Evolutionary conservation across 1,140 invertebrate species (phyloP).

Genomic region (Triops cancriformis): DNA sequence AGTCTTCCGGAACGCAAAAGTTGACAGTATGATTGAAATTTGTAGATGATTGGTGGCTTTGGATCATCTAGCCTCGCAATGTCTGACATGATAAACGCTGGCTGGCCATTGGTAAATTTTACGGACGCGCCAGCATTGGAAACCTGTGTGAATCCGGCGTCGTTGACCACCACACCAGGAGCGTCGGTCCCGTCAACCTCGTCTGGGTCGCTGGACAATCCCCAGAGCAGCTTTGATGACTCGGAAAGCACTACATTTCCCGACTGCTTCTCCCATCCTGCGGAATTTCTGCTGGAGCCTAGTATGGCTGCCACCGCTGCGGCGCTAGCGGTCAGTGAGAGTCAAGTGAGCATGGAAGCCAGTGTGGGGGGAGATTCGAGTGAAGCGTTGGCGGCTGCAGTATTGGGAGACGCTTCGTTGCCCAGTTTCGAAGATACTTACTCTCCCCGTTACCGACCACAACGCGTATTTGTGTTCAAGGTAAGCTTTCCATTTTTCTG

Average conservation of each 20-base stretch:
- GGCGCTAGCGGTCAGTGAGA: background rate
- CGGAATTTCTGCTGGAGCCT: slow-evolving; percentile 21
- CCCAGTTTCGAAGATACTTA: slow-evolving; percentile 29
- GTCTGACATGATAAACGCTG: background rate
- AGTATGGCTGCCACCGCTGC: background rate
- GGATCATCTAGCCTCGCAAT: background rate
- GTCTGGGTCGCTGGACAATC: slow-evolving; percentile 14
- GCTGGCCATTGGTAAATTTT: background rate
- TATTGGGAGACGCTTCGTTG: slow-evolving; percentile 20
- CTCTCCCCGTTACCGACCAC: slow-evolving; percentile 21
- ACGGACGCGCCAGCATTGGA: background rate
- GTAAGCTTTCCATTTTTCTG: background rate
- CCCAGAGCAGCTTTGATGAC: slow-evolving; percentile 29
- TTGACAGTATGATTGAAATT: background rate
- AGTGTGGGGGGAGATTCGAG: background rate
- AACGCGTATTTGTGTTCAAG: slow-evolving; percentile 17
- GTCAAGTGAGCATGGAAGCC: slow-evolving; percentile 18
- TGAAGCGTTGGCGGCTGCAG: slow-evolving; percentile 13
- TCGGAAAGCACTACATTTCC: slow-evolving; percentile 28
- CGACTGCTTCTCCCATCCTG: slow-evolving; percentile 20
- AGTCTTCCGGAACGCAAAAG: background rate
- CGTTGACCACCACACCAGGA: background rate
- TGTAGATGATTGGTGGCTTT: background rate
- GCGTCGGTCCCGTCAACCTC: slow-evolving; percentile 16
- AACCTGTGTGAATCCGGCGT: background rate